Conservation (phyloP, 2,888 invertebrate species). For the Arenicola marina region DNA sequence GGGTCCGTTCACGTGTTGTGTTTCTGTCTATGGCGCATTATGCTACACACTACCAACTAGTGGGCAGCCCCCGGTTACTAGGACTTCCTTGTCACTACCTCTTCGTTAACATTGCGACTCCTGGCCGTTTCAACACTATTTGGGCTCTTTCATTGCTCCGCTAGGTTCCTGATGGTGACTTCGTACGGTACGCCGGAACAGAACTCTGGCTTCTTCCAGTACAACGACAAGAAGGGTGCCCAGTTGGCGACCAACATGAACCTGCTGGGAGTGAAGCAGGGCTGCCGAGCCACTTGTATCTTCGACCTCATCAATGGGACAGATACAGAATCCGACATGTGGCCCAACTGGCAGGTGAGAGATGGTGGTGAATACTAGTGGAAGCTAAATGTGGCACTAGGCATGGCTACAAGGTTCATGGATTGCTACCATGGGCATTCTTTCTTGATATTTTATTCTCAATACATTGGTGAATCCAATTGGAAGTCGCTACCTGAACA, state of each 20-base stretch:
- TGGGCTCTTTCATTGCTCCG: neutral
- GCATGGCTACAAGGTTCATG: too few relatives aligned
- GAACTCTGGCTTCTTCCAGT: slow-evolving; percentile 36
- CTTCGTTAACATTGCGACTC: neutral
- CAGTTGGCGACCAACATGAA: slow-evolving; percentile 45
- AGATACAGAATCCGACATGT: slow-evolving; percentile 36
- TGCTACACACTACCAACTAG: too few relatives aligned
- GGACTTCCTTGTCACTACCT: too few relatives aligned
- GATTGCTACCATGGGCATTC: too few relatives aligned
- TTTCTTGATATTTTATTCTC: too few relatives aligned
- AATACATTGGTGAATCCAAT: too few relatives aligned
- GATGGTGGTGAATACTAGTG: neutral
- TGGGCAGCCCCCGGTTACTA: too few relatives aligned
- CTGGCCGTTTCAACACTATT: neutral
- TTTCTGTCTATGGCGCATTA: too few relatives aligned
- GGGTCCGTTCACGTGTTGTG: too few relatives aligned
- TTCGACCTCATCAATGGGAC: neutral
- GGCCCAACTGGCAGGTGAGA: slow-evolving; percentile 53
- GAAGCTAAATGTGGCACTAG: too few relatives aligned
- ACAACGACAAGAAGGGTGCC: slow-evolving; percentile 36
- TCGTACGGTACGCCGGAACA: slow-evolving; percentile 31
- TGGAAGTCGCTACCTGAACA: too few relatives aligned
- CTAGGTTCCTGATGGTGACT: slow-evolving; percentile 41
- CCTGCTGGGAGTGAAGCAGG: slow-evolving; percentile 31
- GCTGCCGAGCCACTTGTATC: slow-evolving; percentile 21